Evolutionary conservation across 2,888 invertebrate species (phyloP).

Genomic region (Artemia sinica): DNA sequence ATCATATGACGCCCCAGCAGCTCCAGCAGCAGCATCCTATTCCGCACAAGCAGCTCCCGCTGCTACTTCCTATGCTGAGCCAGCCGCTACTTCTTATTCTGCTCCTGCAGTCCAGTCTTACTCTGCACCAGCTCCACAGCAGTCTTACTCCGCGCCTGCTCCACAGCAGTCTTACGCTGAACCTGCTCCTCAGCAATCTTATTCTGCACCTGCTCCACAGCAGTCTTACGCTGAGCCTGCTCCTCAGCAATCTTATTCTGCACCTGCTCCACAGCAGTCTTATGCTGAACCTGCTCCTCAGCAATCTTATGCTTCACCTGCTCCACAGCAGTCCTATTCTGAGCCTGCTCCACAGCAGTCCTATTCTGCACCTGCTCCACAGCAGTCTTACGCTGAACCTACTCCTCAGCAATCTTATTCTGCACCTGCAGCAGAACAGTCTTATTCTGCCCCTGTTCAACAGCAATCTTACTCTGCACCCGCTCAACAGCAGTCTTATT

Average conservation of each 20-base stretch:
- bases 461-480: neutral
- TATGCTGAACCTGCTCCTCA: constrained; percentile 9
- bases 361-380: constrained; percentile 7
- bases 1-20: constrained; percentile 18
- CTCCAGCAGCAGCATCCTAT: constrained; percentile 16
- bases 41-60: constrained; percentile 15
- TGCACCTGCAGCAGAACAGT: constrained; percentile 13
- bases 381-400: constrained; percentile 11
- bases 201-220: constrained; percentile 15
- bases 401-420: neutral
- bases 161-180: neutral
- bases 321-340: constrained; percentile 1
- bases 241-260: neutral
- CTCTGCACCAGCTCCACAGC: constrained; percentile 16
- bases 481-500: neutral
- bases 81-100: constrained; percentile 16
- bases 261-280: neutral
- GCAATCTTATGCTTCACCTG: constrained; percentile 15
- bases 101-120: constrained; percentile 16
- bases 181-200: constrained; percentile 6
- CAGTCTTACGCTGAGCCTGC: constrained; percentile 5
- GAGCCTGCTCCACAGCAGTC: neutral
- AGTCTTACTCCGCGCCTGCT: neutral
- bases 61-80: constrained; percentile 17
- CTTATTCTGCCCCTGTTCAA: neutral